Percentiles rank a stretch among this genome's conserved stretches.
Conservation (phyloP, 2,888 invertebrate species). For the Habroteleia sp. region DNA sequence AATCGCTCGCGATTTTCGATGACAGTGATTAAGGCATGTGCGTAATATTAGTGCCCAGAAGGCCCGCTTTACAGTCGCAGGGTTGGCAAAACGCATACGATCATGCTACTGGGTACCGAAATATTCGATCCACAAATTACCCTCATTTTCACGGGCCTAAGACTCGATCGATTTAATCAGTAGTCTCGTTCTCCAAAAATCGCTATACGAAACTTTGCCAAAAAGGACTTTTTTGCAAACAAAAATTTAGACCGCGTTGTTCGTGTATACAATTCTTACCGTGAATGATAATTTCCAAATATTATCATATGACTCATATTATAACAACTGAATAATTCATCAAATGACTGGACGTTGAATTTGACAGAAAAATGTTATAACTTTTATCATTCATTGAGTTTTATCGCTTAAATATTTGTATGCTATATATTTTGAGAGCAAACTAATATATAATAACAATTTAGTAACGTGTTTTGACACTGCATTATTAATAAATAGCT, state of each 20-base stretch:
- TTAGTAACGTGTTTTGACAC: constrained; percentile 16
- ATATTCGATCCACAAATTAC: constrained; percentile 77
- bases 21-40: constrained; percentile 78
- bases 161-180: constrained; percentile 78
- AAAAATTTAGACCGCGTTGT: no score
- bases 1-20: constrained; percentile 74
- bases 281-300: no score
- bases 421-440: constrained; percentile 11
- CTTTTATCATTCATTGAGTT: no score
- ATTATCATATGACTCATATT: no score
- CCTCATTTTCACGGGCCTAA: constrained; percentile 69
- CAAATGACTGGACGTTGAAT: no score
- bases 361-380: no score
- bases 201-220: constrained; percentile 13
- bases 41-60: constrained; percentile 78
- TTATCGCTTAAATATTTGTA: not conserved
- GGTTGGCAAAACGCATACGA: constrained; percentile 67
- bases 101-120: constrained; percentile 79
- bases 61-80: constrained; percentile 67
- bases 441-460: constrained; percentile 24
- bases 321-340: no score
- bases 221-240: constrained; percentile 1
- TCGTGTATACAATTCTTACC: no score
- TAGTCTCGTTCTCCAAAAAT: constrained; percentile 69
- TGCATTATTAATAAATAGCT: constrained; percentile 48